phyloP scores from a whole-genome alignment of 2,888 invertebrate genomes.

The Meiosimyza platycephala region DNA sequence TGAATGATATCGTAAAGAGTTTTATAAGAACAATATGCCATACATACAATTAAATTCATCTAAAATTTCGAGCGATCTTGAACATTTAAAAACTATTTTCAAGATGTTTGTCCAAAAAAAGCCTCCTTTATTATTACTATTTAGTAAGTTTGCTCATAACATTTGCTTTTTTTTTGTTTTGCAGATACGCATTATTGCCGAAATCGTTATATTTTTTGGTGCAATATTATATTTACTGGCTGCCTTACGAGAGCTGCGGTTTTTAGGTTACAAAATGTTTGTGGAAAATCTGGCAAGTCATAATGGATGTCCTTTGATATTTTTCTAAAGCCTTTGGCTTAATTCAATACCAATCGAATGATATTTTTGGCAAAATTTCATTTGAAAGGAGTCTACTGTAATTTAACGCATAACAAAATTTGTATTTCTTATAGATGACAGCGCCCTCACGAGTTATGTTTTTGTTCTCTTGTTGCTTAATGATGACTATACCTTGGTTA shows the following conservation, averaged over 20 bases:
- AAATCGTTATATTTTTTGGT: slow-evolving; percentile 83
- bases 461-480: slow-evolving; percentile 89
- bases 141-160: too few relatives aligned
- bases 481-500: slow-evolving; percentile 86
- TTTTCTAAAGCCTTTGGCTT: not conserved
- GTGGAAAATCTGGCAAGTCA: slow-evolving; percentile 87
- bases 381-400: not conserved
- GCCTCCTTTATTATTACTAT: too few relatives aligned
- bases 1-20: too few relatives aligned
- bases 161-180: not conserved
- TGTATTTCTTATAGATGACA: slow-evolving; percentile 73
- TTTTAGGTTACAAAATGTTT: slow-evolving; percentile 93
- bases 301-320: too few relatives aligned
- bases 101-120: too few relatives aligned
- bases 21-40: too few relatives aligned
- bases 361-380: not conserved
- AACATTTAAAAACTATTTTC: too few relatives aligned
- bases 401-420: slow-evolving; percentile 37
- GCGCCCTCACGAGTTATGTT: slow-evolving; percentile 95
- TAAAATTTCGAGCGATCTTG: too few relatives aligned
- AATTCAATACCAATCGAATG: not conserved
- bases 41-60: too few relatives aligned
- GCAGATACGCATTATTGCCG: slow-evolving; percentile 79
- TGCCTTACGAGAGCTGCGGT: slow-evolving; percentile 87
- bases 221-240: slow-evolving; percentile 86